phyloP scores from a whole-genome alignment of 92 coral and sea anemone genomes.

The Epizoanthus ramosus region DNA sequence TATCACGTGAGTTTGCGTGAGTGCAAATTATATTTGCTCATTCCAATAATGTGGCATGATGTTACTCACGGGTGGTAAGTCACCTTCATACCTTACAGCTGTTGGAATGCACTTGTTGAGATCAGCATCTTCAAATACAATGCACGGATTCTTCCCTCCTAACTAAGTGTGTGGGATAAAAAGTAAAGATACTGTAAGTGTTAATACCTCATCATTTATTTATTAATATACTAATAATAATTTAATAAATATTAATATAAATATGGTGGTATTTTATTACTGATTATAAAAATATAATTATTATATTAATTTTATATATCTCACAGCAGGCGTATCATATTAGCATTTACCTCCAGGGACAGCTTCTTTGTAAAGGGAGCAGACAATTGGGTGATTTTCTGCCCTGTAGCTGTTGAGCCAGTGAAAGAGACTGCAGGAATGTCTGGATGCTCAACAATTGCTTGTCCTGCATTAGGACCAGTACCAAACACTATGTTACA shows the following conservation, averaged over 20 bases:
- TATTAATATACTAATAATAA: too few species aligned
- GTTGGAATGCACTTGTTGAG: slow-evolving; percentile 73
- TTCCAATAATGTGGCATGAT: too few species aligned
- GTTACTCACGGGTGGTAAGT: too few species aligned
- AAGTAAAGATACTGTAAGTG: not conserved
- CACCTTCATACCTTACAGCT: slow-evolving; percentile 59
- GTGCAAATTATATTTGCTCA: too few species aligned
- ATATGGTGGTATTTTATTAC: not conserved
- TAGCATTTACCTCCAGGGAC: slow-evolving; percentile 68
- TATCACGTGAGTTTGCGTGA: too few species aligned
- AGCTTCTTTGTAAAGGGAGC: slow-evolving; percentile 83
- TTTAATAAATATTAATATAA: not conserved
- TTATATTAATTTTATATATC: not conserved
- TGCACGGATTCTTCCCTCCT: slow-evolving; percentile 88
- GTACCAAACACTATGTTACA: slow-evolving; percentile 82
- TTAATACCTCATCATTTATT: not conserved
- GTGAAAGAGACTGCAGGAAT: slow-evolving; percentile 75
- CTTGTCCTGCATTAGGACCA: slow-evolving; percentile 81
- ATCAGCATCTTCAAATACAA: slow-evolving; percentile 87
- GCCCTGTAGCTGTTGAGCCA: slow-evolving; percentile 86
- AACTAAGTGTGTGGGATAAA: slow-evolving; percentile 45
- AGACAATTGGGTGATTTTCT: slow-evolving; percentile 55
- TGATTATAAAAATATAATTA: too few species aligned
- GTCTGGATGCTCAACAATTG: slow-evolving; percentile 73
- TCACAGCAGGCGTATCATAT: not conserved